These are phyloP conservation scores for Tenthredo amoena DNA, from an alignment of 2,888 invertebrate species.

Conservation along the genomic window DNA sequence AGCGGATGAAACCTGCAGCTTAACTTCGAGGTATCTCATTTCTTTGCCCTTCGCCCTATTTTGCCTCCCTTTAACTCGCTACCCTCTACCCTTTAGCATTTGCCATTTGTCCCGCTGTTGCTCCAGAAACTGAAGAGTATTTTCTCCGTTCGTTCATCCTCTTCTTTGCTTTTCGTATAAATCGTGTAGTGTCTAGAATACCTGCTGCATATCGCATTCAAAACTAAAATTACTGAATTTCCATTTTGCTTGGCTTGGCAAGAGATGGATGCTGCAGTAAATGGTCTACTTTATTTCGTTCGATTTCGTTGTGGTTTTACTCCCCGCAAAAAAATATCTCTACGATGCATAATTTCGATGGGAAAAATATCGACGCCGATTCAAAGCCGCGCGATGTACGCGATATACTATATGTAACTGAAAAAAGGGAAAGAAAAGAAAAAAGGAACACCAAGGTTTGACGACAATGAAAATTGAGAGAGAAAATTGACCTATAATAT, in stretches of 20 bases:
- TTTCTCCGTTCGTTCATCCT: neutral
- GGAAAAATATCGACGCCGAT: neutral
- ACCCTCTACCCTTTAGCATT: neutral
- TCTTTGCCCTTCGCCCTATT: neutral
- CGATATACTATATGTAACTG: neutral
- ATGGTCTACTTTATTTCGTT: neutral
- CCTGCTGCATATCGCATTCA: neutral
- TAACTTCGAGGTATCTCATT: neutral
- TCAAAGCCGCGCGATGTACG: no score
- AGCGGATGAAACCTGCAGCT: neutral
- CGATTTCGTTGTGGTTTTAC: neutral
- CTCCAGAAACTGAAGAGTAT: neutral
- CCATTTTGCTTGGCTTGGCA: neutral
- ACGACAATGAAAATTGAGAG: neutral
- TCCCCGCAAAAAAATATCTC: neutral
- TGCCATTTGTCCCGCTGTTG: neutral
- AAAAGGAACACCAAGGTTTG: neutral
- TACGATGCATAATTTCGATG: neutral
- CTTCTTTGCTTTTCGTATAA: neutral
- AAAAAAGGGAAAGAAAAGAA: no score
- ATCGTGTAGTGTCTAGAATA: neutral
- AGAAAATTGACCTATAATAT: neutral
- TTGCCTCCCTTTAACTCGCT: neutral
- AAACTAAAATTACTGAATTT: neutral
- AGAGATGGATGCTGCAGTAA: neutral